Evolutionary conservation across 2,797 vertebrate genomes (phyloP), one percentile per base, ranked within the genome.

Genomic region (Danio kyathit): DNA sequence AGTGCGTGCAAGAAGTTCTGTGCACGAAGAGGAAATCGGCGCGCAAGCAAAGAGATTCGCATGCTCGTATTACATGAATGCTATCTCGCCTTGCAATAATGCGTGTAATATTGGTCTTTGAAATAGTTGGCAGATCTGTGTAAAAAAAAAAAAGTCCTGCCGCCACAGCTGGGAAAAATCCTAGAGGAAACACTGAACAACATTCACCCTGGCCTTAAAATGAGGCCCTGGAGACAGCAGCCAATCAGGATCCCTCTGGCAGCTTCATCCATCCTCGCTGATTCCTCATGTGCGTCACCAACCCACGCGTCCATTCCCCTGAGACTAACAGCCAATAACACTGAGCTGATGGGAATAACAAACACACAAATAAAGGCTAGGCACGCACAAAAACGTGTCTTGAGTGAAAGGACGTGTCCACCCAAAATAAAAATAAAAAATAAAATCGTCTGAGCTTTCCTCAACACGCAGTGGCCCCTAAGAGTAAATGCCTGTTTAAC

Each of bases 221-320:
- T 48, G 63, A 56, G 74, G 17, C 82, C 79, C 73, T 10, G 13
- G 76, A 85, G 84, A 87, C 60, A 71, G 19, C 70, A 79, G 79
- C 76, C 82, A 83, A 87, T 87, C 83, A 83, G 79, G 56, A 49
- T 65, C 38, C 52, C 19, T 65, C 43, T 38, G 74, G 76, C 49
- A 82, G 67, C 63, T 66, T 79, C 64, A 87, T 87, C 79, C 51
- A 83, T 85, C 79, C 74, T 76, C 13, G 1, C 12, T 1, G 8
- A 77, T 51, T 48, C 73, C 43, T 38, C 41, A 38, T 44, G 79
- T 51, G 78, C 72, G 81, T 76, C 56, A 69, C 65, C 43, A 44
- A 54, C 81, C 66, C 41, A 82, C 61, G 57, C 49, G 16, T 19
- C 46, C n/a, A 69, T 40, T 79, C 81, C 73, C 19, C 65, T 1